A percentile compares a stretch with the other conserved stretches of the same genome.
These are phyloP conservation scores for Odontamblyopus lacepedii DNA, from an alignment of 2,797 vertebrate species.

Conservation along the genomic window DNA sequence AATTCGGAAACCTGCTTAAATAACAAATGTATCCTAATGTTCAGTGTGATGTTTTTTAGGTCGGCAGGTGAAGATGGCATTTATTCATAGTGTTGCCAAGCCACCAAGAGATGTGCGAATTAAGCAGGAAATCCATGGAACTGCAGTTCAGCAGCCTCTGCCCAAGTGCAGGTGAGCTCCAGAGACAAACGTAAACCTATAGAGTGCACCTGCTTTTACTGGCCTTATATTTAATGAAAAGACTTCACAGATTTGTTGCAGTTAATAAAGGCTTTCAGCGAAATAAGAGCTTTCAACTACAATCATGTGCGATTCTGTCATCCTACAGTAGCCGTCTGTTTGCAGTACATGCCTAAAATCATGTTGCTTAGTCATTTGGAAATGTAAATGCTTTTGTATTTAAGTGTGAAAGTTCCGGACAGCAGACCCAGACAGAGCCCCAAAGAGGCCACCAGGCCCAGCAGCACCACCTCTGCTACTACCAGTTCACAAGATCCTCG, in stretches of 20 bases:
- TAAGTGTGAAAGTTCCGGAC: conserved; percentile 65
- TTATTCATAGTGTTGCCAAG: conserved; percentile 84
- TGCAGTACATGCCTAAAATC: background rate
- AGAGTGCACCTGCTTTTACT: background rate
- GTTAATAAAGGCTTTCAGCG: background rate
- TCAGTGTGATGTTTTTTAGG: conserved; percentile 64
- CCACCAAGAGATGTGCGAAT: conserved; percentile 80
- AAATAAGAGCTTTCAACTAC: background rate
- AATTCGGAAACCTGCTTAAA: background rate
- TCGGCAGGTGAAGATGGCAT: conserved; percentile 88
- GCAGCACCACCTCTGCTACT: conserved; percentile 41
- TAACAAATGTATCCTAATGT: background rate
- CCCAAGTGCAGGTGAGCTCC: conserved; percentile 74
- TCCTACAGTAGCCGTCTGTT: background rate
- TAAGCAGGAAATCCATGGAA: conserved; percentile 82
- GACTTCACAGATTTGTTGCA: background rate
- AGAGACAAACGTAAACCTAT: conserved; percentile 8
- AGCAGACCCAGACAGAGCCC: conserved; percentile 47
- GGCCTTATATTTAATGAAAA: background rate
- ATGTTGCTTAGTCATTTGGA: background rate
- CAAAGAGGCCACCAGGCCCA: conserved; percentile 51
- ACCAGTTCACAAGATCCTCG: conserved; percentile 71
- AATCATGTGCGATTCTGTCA: background rate
- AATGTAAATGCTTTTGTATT: background rate
- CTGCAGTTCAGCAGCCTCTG: conserved; percentile 68